phyloP scores from a whole-genome alignment of 2,113 vertebrate species.

The Phoenicopterus ruber region DNA sequence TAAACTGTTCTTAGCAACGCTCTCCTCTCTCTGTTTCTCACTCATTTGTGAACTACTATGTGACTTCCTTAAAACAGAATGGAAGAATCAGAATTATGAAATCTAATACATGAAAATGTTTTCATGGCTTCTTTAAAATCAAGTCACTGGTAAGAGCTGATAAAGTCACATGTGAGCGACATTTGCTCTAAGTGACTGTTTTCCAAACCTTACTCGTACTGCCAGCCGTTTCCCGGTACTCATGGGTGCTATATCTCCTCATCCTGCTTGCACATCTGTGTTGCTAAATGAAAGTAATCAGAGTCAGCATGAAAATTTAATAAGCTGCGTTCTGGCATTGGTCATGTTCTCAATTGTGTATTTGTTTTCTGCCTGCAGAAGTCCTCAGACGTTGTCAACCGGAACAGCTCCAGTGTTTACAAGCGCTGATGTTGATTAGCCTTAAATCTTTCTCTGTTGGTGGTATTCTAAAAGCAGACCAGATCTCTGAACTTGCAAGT shows the following conservation, averaged over 20 bases:
- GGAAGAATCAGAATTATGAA: background rate
- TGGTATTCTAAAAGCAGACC: background rate
- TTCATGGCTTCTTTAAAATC: background rate
- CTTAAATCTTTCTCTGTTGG: background rate
- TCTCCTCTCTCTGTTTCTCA: background rate
- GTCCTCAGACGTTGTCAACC: background rate
- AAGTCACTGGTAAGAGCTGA: background rate
- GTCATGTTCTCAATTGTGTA: background rate
- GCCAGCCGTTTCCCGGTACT: background rate
- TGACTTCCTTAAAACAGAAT: background rate
- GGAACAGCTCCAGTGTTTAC: background rate
- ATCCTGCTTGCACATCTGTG: conserved; percentile 33
- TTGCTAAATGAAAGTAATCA: conserved; percentile 44
- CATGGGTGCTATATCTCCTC: background rate
- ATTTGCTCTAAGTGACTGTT: background rate
- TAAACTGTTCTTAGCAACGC: background rate
- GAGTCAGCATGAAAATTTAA: conserved; percentile 51
- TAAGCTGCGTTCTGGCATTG: background rate
- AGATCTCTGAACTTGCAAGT: background rate
- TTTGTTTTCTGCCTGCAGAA: conserved; percentile 1
- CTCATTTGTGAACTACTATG: background rate
- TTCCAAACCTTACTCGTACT: background rate
- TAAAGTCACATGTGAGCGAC: rapidly evolving
- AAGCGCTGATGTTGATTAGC: background rate
- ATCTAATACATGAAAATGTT: background rate